These are phyloP conservation scores for Lepus europaeus DNA, from an alignment of 2,113 vertebrate genomes.

Conservation along the genomic window DNA sequence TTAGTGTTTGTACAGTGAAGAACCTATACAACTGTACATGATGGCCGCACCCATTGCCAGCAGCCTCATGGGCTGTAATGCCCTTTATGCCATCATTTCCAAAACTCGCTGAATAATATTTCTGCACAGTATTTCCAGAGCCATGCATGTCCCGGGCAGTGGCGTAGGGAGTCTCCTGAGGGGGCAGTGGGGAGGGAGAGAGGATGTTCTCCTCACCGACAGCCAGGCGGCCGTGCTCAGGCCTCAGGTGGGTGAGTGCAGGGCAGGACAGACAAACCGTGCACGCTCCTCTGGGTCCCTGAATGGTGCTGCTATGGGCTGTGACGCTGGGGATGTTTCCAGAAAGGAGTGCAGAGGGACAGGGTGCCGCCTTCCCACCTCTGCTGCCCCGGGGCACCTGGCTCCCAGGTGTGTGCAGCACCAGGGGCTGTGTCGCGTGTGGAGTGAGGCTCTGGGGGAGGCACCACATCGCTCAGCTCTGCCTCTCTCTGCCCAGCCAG, in stretches of 20 bases:
- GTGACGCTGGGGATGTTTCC: neutral
- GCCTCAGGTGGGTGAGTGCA: neutral
- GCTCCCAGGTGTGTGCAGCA: neutral
- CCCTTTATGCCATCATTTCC: conserved; percentile 30
- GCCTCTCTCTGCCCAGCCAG: neutral
- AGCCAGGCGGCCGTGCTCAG: neutral
- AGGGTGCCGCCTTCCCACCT: neutral
- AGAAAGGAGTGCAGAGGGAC: neutral
- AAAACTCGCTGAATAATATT: neutral
- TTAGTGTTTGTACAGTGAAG: neutral
- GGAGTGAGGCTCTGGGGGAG: neutral
- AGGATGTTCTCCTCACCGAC: neutral
- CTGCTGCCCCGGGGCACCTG: neutral
- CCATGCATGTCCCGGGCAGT: neutral
- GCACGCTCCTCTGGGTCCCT: neutral
- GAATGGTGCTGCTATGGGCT: neutral
- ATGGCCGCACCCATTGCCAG: neutral
- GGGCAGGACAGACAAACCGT: neutral
- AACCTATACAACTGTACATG: neutral
- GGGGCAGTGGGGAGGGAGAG: neutral
- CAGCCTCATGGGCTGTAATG: neutral
- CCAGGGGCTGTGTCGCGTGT: neutral
- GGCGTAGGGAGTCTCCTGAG: conserved; percentile 19
- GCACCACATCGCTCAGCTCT: neutral
- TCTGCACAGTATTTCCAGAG: conserved; percentile 38